Conservation (phyloP, 2,888 invertebrate genomes). For the Alcis repandata region DNA sequence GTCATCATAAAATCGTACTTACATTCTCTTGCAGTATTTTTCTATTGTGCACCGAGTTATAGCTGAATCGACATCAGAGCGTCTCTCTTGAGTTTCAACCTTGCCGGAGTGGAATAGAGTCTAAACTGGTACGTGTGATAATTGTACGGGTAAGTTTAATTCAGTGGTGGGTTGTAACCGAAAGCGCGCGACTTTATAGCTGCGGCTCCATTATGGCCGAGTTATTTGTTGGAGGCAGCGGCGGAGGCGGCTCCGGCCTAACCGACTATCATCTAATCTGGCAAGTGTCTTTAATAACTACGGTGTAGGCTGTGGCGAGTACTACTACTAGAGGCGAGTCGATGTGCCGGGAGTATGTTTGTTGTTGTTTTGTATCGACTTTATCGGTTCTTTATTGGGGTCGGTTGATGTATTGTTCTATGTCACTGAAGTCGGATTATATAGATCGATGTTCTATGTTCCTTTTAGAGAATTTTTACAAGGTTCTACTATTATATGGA, state of each 20-base stretch:
- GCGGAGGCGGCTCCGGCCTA: background rate
- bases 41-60: conserved; percentile 44
- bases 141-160: conserved; percentile 39
- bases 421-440: too few relatives aligned
- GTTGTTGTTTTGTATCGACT: conserved; percentile 15
- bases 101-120: conserved; percentile 1
- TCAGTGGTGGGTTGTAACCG: conserved; percentile 44
- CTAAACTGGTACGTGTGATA: conserved; percentile 1
- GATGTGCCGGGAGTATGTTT: background rate
- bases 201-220: conserved; percentile 30
- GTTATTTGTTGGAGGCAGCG: conserved; percentile 26
- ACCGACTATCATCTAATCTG: conserved; percentile 4
- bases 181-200: conserved; percentile 45
- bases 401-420: background rate
- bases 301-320: too few relatives aligned
- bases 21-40: conserved; percentile 44
- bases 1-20: conserved; percentile 40
- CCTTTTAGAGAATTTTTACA: too few relatives aligned
- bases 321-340: background rate
- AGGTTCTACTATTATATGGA: too few relatives aligned
- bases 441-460: too few relatives aligned
- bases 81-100: background rate
- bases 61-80: conserved; percentile 12
- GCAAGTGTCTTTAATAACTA: background rate
- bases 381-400: conserved; percentile 18